Evolutionary conservation across 2,113 vertebrate genomes (phyloP).

Genomic region (Phainopepla nitens): DNA sequence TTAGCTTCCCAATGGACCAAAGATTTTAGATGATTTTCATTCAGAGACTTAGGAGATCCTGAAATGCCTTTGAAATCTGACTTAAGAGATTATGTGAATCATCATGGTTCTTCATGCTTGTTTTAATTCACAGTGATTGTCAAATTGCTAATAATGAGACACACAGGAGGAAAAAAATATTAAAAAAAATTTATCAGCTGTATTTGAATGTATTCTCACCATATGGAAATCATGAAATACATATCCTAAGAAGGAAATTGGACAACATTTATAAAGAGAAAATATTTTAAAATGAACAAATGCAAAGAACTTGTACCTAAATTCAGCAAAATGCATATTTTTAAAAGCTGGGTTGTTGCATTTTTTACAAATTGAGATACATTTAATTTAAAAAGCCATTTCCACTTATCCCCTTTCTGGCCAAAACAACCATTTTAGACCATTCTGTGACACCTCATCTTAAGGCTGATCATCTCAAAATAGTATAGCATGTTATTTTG

Average conservation of each 20-base stretch:
- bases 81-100: neutral
- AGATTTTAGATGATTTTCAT: neutral
- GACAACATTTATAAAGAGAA: neutral
- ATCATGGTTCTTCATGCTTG: neutral
- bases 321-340: neutral
- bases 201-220: neutral
- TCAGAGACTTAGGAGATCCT: neutral
- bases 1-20: neutral
- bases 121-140: neutral
- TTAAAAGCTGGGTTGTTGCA: fast-evolving
- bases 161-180: neutral
- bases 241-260: neutral
- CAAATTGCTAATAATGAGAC: neutral
- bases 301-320: neutral
- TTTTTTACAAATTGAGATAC: neutral
- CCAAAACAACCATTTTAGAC: neutral
- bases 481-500: neutral
- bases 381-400: neutral
- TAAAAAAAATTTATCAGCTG: neutral
- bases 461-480: neutral
- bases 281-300: neutral
- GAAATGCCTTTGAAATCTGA: neutral
- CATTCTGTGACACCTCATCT: neutral
- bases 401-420: neutral
- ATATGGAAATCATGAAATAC: neutral